A percentile compares a stretch with the other conserved stretches of the same genome.
These are phyloP conservation scores for Lathamus discolor DNA, from an alignment of 2,113 vertebrate genomes.

Conservation along the genomic window DNA sequence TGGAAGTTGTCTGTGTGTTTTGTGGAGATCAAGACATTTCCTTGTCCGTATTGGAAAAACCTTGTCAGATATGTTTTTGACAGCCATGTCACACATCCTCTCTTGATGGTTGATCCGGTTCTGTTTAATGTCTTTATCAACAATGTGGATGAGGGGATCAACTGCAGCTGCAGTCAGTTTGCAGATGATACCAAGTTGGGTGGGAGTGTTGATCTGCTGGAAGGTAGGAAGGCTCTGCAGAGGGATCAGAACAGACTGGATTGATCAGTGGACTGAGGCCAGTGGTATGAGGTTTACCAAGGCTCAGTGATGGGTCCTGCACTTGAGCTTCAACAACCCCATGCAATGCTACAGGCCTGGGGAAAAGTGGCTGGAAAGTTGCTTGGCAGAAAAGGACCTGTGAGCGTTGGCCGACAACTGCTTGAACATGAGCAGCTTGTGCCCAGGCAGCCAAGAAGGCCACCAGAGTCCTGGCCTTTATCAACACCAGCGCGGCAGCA, in stretches of 20 bases:
- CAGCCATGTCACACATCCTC: background rate
- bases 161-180: background rate
- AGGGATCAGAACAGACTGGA: background rate
- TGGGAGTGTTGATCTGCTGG: background rate
- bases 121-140: background rate
- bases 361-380: background rate
- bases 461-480: background rate
- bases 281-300: background rate
- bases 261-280: background rate
- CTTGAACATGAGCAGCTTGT: background rate
- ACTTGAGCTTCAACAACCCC: background rate
- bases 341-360: background rate
- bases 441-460: background rate
- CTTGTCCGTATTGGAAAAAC: background rate
- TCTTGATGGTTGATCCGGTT: background rate
- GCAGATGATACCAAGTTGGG: too few relatives aligned
- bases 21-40: background rate
- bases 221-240: background rate
- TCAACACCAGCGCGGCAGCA: background rate
- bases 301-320: rapidly evolving
- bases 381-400: background rate
- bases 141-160: background rate
- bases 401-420: background rate
- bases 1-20: background rate
- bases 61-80: background rate